Percentiles rank a stretch among this genome's conserved stretches.
phyloP scores from a whole-genome alignment of 2,113 vertebrate genomes.

The Polyodon spathula region DNA sequence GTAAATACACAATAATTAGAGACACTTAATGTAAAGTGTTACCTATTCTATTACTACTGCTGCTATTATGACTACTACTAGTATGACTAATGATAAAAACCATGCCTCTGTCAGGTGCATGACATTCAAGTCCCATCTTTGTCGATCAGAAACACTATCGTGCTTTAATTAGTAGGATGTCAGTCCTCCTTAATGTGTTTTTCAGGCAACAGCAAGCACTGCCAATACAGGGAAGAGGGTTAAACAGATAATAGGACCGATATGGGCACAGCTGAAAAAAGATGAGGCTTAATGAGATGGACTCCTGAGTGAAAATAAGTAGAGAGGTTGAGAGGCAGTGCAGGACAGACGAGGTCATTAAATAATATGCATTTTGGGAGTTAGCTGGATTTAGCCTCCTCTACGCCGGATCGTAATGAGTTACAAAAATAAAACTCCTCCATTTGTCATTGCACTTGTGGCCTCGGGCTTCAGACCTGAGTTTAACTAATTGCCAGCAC shows the following conservation, averaged over 20 bases:
- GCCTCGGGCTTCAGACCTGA: background rate
- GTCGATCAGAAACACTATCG: too few relatives aligned
- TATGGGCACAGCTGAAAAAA: background rate
- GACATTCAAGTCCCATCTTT: too few relatives aligned
- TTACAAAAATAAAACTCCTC: constrained; percentile 8
- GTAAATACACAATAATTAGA: too few relatives aligned
- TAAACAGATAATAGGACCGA: background rate
- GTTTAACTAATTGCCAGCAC: constrained; percentile 5
- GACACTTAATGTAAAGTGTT: too few relatives aligned
- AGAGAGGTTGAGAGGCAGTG: background rate
- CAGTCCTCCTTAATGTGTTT: too few relatives aligned
- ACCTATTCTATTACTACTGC: too few relatives aligned
- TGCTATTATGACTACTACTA: too few relatives aligned
- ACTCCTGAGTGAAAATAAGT: background rate
- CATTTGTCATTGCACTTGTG: background rate
- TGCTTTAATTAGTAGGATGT: too few relatives aligned
- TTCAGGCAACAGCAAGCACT: background rate
- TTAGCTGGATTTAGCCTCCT: background rate
- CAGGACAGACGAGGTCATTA: constrained; percentile 1
- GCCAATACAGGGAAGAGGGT: background rate
- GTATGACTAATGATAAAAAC: too few relatives aligned
- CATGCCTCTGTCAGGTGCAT: too few relatives aligned
- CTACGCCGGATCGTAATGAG: constrained; percentile 5
- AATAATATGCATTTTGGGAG: constrained; percentile 1
- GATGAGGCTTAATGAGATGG: background rate